Conservation (phyloP, 1,140 invertebrate genomes). For the Eufriesea mexicana region DNA sequence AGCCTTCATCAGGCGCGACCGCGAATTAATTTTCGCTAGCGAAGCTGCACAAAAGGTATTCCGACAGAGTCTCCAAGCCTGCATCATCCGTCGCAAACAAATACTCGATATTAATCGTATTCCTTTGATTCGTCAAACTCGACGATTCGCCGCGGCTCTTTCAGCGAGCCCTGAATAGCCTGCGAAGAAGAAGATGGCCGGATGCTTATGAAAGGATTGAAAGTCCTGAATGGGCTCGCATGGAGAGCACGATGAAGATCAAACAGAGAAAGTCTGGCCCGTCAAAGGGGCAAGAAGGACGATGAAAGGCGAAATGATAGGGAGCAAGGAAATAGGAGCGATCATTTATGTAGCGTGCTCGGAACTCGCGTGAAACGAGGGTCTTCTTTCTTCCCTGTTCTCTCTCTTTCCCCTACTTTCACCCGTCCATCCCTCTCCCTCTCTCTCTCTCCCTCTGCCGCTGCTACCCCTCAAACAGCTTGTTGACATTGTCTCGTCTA, state of each 20-base stretch:
- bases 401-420: no score
- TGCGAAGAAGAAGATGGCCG: background rate
- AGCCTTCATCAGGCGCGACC: no score
- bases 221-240: slow-evolving; percentile 39
- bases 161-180: slow-evolving; percentile 1
- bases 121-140: slow-evolving; percentile 24
- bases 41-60: no score
- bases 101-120: slow-evolving; percentile 30
- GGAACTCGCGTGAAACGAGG: slow-evolving; percentile 27
- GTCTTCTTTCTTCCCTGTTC: background rate
- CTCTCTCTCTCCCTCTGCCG: background rate
- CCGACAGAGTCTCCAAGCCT: no score
- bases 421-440: no score
- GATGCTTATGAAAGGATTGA: slow-evolving; percentile 44
- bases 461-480: background rate
- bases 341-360: slow-evolving; percentile 61
- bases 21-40: no score
- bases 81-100: background rate
- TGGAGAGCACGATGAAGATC: slow-evolving; percentile 26
- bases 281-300: slow-evolving; percentile 30
- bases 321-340: slow-evolving; percentile 45
- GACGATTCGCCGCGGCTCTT: background rate
- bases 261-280: slow-evolving; percentile 26
- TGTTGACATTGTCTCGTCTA: slow-evolving; percentile 40
- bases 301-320: slow-evolving; percentile 43